These are phyloP conservation scores for Dreissena polymorpha DNA, from an alignment of 1,140 invertebrate species.

Conservation along the genomic window DNA sequence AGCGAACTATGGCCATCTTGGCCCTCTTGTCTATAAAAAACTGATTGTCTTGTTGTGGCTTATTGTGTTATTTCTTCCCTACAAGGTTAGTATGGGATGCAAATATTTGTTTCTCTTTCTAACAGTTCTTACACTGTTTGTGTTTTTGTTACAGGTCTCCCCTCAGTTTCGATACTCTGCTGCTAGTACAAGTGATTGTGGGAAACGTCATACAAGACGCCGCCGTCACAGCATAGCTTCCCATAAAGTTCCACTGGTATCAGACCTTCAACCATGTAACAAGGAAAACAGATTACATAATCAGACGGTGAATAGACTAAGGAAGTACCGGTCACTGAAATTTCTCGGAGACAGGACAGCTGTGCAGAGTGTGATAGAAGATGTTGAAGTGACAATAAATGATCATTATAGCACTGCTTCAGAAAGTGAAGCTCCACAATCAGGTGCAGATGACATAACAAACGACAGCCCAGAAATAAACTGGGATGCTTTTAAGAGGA, in stretches of 20 bases:
- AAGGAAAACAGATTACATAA: constrained; percentile 19
- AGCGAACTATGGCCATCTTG: no score
- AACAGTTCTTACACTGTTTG: background rate
- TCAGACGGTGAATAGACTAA: background rate
- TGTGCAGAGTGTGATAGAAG: constrained; percentile 35
- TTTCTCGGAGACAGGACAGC: constrained; percentile 36
- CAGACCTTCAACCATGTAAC: background rate
- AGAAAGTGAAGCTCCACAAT: background rate
- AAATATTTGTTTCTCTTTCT: no score
- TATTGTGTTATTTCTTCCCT: no score
- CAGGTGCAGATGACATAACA: no score
- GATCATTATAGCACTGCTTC: background rate
- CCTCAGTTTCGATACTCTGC: constrained; percentile 36
- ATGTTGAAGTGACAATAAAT: constrained; percentile 27
- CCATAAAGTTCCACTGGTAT: background rate
- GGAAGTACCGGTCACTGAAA: constrained; percentile 41
- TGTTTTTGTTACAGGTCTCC: constrained; percentile 38
- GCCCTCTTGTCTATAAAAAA: no score
- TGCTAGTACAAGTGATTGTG: background rate
- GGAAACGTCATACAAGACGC: constrained; percentile 18
- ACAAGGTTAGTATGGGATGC: no score
- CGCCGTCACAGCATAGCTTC: constrained; percentile 31
- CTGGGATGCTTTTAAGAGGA: no score
- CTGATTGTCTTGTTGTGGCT: no score
- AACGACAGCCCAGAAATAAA: no score